Conservation (phyloP, 1,140 invertebrate species). For the Drosophila subpulchrella region DNA sequence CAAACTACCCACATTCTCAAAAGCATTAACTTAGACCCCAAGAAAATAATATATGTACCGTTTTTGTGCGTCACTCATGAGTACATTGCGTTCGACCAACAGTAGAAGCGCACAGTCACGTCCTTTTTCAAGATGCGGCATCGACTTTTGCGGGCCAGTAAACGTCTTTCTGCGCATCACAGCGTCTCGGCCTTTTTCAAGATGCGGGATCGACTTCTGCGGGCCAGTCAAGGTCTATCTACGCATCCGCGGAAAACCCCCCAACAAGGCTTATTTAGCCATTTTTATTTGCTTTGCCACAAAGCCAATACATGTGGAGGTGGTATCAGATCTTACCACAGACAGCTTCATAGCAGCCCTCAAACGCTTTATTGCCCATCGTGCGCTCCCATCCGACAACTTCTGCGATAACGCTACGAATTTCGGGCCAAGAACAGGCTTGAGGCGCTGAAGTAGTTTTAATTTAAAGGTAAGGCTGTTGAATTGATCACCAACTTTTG, state of each 20-base stretch:
- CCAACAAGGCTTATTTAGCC: background rate
- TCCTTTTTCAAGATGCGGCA: background rate
- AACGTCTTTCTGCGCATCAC: background rate
- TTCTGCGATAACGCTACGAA: constrained; percentile 1
- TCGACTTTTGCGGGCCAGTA: constrained; percentile 3
- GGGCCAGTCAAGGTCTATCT: constrained; percentile 1
- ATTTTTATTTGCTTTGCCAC: too few species aligned
- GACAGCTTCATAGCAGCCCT: background rate
- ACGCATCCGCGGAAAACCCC: too few species aligned
- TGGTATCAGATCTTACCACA: too few species aligned
- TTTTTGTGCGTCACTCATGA: too few species aligned
- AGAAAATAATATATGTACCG: too few species aligned
- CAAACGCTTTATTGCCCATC: background rate
- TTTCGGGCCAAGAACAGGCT: background rate
- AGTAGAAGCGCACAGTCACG: too few species aligned
- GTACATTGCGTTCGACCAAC: too few species aligned
- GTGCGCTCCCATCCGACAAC: too few species aligned
- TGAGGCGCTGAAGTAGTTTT: background rate
- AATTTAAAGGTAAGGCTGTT: background rate
- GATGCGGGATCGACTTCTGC: constrained; percentile 1
- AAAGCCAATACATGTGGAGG: too few species aligned
- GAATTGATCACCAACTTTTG: background rate
- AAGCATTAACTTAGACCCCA: too few species aligned
- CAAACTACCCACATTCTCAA: background rate
- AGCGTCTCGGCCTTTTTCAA: background rate